Percentiles rank a stretch among this genome's conserved stretches.
These are phyloP conservation scores for Sericinus montela DNA, from an alignment of 2,888 invertebrate genomes.

Conservation along the genomic window DNA sequence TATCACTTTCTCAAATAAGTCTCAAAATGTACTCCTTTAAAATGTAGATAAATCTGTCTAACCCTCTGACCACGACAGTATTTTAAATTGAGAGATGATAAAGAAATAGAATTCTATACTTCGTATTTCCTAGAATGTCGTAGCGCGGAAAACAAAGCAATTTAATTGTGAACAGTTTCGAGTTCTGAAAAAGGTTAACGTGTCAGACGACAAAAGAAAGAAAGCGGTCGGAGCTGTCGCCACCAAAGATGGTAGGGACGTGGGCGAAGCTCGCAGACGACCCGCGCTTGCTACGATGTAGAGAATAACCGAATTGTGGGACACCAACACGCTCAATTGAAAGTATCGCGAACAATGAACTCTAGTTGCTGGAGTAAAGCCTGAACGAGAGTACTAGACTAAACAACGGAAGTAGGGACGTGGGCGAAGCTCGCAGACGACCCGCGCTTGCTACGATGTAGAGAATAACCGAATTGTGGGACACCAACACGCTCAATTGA, in stretches of 20 bases:
- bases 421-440: slow-evolving; percentile 29
- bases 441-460: slow-evolving; percentile 27
- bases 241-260: slow-evolving; percentile 47
- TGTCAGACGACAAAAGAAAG: slow-evolving; percentile 24
- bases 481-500: background rate
- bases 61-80: no score
- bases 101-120: no score
- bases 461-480: slow-evolving; percentile 20
- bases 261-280: slow-evolving; percentile 29
- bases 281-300: slow-evolving; percentile 27
- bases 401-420: no score
- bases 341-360: slow-evolving; percentile 5
- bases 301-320: slow-evolving; percentile 20
- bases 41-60: no score
- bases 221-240: slow-evolving; percentile 42
- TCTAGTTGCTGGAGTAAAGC: background rate
- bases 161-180: no score
- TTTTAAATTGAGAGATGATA: no score
- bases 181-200: no score
- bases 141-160: no score
- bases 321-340: background rate
- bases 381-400: no score
- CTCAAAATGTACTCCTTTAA: no score
- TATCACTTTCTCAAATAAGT: no score
- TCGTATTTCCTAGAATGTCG: no score